Percentiles rank a stretch among this genome's conserved stretches.
phyloP scores from a whole-genome alignment of 2,797 vertebrate genomes.

The Xerus rutilus region DNA sequence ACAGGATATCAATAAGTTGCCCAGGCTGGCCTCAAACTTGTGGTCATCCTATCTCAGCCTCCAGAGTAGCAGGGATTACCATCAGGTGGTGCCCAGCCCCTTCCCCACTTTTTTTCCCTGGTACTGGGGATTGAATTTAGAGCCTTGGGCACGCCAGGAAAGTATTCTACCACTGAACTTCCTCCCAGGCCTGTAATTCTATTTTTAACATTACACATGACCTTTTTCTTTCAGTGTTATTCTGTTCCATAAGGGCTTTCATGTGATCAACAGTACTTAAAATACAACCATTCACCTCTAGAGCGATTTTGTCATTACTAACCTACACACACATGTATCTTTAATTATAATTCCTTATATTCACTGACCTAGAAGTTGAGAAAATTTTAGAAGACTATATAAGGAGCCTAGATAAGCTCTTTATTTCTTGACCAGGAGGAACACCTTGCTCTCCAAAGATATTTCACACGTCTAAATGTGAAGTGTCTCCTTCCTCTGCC shows the following conservation, averaged over 20 bases:
- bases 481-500: neutral
- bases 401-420: slow-evolving; percentile 7
- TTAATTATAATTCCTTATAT: slow-evolving; percentile 7
- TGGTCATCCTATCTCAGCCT: neutral
- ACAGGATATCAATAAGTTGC: neutral
- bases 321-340: neutral
- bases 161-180: neutral
- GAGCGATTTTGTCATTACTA: slow-evolving; percentile 47
- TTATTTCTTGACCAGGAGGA: neutral
- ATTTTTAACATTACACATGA: slow-evolving; percentile 19
- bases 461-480: neutral
- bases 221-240: neutral
- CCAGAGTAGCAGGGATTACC: neutral
- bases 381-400: slow-evolving; percentile 2
- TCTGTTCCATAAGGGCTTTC: neutral
- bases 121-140: neutral
- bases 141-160: neutral
- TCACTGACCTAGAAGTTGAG: neutral
- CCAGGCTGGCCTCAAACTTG: neutral
- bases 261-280: slow-evolving; percentile 38
- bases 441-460: neutral
- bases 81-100: too few relatives aligned
- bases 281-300: neutral
- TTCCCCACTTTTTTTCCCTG: too few relatives aligned
- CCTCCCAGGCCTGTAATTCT: neutral